Conservation (phyloP, 2,888 invertebrate species). For the Diaperis boleti region DNA sequence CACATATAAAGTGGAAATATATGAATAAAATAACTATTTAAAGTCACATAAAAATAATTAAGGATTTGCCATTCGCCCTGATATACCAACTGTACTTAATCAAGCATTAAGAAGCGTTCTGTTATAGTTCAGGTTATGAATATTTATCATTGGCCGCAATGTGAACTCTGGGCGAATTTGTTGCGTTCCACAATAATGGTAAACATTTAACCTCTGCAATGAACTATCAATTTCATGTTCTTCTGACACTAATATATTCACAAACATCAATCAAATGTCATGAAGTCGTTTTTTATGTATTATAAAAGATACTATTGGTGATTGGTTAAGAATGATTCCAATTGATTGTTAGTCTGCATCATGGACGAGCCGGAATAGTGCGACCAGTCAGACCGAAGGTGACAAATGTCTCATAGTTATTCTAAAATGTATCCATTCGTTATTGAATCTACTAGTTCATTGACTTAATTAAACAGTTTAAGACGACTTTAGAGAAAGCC, state of each 20-base stretch:
- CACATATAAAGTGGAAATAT: background rate
- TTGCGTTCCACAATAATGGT: slow-evolving; percentile 52
- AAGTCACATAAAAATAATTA: background rate
- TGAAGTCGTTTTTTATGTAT: slow-evolving; percentile 49
- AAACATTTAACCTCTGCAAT: slow-evolving; percentile 57
- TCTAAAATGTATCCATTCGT: slow-evolving; percentile 46
- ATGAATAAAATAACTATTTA: slow-evolving; percentile 1
- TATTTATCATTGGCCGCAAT: slow-evolving; percentile 12
- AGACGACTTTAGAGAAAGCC: slow-evolving; percentile 24
- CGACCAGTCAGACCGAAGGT: slow-evolving; percentile 48
- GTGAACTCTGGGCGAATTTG: slow-evolving; percentile 49
- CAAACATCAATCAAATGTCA: slow-evolving; percentile 58
- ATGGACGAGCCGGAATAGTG: slow-evolving; percentile 43
- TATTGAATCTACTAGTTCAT: slow-evolving; percentile 45
- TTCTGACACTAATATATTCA: slow-evolving; percentile 61
- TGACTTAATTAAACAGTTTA: slow-evolving; percentile 44
- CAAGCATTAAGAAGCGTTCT: slow-evolving; percentile 35
- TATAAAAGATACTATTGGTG: slow-evolving; percentile 54
- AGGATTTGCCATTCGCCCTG: slow-evolving; percentile 62
- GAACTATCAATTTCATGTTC: slow-evolving; percentile 58
- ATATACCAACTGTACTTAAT: slow-evolving; percentile 64
- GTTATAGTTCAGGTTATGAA: background rate
- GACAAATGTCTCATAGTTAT: slow-evolving; percentile 53
- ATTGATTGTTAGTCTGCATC: slow-evolving; percentile 53
- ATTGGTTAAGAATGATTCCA: slow-evolving; percentile 51